Conservation (phyloP, 2,888 invertebrate species). For the Hermaeophaga mercurialis region DNA sequence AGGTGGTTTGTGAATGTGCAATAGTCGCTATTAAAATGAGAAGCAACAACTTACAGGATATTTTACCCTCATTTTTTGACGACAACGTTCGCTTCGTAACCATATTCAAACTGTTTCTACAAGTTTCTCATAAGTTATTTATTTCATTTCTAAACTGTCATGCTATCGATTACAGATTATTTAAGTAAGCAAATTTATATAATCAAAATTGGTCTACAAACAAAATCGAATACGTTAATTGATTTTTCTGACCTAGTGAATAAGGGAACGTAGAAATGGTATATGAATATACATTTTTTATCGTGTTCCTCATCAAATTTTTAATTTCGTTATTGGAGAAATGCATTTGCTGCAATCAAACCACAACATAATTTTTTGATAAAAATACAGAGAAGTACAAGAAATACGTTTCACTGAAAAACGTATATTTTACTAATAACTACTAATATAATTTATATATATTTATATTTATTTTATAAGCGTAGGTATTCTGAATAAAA, state of each 20-base stretch:
- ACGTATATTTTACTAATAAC: too few relatives aligned
- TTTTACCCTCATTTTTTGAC: not conserved
- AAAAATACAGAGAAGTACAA: too few relatives aligned
- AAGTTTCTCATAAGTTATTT: conserved; percentile 3
- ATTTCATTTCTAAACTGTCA: conserved; percentile 2
- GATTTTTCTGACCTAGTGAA: conserved; percentile 21
- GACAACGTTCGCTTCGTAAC: not conserved
- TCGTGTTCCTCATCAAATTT: too few relatives aligned
- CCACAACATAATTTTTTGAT: too few relatives aligned
- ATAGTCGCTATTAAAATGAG: not conserved
- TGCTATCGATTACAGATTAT: conserved; percentile 19
- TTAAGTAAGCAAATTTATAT: conserved; percentile 15
- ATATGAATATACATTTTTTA: not conserved
- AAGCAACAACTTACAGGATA: conserved; percentile 15
- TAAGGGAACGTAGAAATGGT: not conserved
- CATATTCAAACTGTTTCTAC: conserved; percentile 2
- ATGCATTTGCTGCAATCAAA: too few relatives aligned
- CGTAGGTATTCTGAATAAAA: too few relatives aligned
- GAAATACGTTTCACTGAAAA: too few relatives aligned
- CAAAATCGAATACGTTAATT: conserved; percentile 23
- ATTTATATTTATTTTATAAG: too few relatives aligned
- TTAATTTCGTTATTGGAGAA: too few relatives aligned
- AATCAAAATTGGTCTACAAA: conserved; percentile 20
- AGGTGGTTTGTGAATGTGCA: not conserved
- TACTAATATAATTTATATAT: too few relatives aligned